Evolutionary conservation across 35 echinoderm and acorn worm genomes (phyloP), one percentile per base, ranked within the genome.

Genomic region (Anneissia japonica): DNA sequence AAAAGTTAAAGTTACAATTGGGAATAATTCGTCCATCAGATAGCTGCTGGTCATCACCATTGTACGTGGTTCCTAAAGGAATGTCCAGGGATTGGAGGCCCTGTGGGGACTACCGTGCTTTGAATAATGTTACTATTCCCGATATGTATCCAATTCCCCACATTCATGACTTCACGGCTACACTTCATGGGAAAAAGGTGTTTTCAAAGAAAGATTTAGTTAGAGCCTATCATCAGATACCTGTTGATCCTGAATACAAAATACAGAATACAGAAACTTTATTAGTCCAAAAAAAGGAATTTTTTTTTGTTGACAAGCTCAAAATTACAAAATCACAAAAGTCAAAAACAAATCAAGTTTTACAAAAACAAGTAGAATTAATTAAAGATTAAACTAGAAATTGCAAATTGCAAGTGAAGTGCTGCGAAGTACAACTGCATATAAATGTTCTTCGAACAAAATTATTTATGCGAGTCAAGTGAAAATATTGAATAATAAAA

Each of bases 91-190:
- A 87, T 38, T 79, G 75, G 75, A 79, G 74, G 5, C 85, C 76
- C 0, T 86, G 84, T 55, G 83, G 83, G 1, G 41, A 84, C 32
- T 84, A 87, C 32, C 72, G 81, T 30, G 82, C 73, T 13, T 37
- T 84, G 0, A 84, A 79, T 34, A 16, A 46, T 26, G 32, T 28
- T 21, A 84, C 81, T 16, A 72, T 89, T 2, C 87, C 87, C 3
- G 46, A 89, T n/a, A 0, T 37, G 0, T 87, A 87, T 32, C 85
- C 85, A 19, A 79, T 87, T 78, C 74, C 85, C 17, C 85, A 87
- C 46, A 19, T 87, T 30, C 85, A 79, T 55, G 76, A 87, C 19
- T 86, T 87, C 31, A 79, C 85, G 29, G 28, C 85, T 29, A 79
- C 37, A 0, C 74, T 87, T 0, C 17, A 38, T 0, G 85, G 75